Percentiles rank a stretch among this genome's conserved stretches.
phyloP scores from a whole-genome alignment of 2,888 invertebrate species.

The Eristalis intricaria region DNA sequence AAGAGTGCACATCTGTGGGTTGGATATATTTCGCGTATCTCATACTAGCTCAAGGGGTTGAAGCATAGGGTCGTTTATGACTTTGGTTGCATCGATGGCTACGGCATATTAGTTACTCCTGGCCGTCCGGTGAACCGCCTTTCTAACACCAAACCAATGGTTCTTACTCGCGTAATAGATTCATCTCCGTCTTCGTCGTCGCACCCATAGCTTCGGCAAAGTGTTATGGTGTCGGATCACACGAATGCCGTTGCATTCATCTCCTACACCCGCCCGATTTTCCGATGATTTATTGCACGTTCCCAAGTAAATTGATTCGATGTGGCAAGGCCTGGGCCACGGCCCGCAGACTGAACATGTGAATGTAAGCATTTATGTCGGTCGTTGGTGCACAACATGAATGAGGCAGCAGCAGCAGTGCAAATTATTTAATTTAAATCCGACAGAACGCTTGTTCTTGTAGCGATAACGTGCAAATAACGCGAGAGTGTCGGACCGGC shows the following conservation, averaged over 20 bases:
- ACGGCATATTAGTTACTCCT: constrained; percentile 36
- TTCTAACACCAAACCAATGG: constrained; percentile 62
- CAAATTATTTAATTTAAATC: constrained; percentile 71
- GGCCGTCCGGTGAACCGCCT: constrained; percentile 44
- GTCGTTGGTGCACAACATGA: constrained; percentile 17
- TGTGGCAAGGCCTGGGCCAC: constrained; percentile 59
- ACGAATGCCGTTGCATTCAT: constrained; percentile 43
- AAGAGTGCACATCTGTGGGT: constrained; percentile 17
- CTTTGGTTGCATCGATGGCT: constrained; percentile 11
- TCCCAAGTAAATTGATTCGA: constrained; percentile 74
- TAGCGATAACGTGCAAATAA: constrained; percentile 65
- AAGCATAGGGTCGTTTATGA: constrained; percentile 29
- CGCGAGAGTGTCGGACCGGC: constrained; percentile 44
- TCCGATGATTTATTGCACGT: constrained; percentile 73
- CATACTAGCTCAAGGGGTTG: constrained; percentile 51
- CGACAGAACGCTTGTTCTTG: constrained; percentile 62
- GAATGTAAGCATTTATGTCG: constrained; percentile 18
- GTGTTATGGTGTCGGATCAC: constrained; percentile 39
- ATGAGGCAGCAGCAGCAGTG: constrained; percentile 64
- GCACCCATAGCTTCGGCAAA: constrained; percentile 1
- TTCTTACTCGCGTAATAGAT: constrained; percentile 56
- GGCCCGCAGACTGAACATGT: constrained; percentile 4
- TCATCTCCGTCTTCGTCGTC: constrained; percentile 37
- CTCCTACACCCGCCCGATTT: constrained; percentile 71
- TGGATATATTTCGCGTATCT: constrained; percentile 50